These are phyloP conservation scores for Clavelina lepadiformis DNA, from an alignment of 23 tunicate genomes.

Conservation along the genomic window DNA sequence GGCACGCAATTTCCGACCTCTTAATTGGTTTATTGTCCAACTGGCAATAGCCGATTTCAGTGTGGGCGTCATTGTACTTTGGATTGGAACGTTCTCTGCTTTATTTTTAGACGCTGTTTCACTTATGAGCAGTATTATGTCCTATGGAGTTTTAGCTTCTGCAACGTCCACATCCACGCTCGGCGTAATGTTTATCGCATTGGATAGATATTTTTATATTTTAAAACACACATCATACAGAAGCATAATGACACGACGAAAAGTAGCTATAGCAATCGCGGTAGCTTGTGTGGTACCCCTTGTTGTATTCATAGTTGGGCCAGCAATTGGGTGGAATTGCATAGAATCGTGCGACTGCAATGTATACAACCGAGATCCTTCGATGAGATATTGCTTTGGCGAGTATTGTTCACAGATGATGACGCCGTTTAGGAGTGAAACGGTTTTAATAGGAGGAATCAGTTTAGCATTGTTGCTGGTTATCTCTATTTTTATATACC, in stretches of 20 bases:
- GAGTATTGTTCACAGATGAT: slow-evolving; percentile 71
- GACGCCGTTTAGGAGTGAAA: slow-evolving; percentile 63
- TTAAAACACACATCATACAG: slow-evolving; percentile 41
- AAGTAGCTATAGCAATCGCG: slow-evolving; percentile 11
- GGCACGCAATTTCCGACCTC: slow-evolving; percentile 36
- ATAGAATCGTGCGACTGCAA: slow-evolving; percentile 38
- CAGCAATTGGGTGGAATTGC: slow-evolving; percentile 70
- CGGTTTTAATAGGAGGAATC: slow-evolving; percentile 48
- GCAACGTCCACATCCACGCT: slow-evolving; percentile 58
- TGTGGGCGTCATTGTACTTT: slow-evolving; percentile 48
- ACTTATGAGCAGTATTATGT: slow-evolving; percentile 29
- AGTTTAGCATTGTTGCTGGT: slow-evolving; percentile 31
- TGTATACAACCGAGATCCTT: slow-evolving; percentile 41
- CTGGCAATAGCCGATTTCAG: slow-evolving; percentile 59
- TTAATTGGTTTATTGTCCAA: slow-evolving; percentile 65
- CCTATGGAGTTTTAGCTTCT: slow-evolving; percentile 60
- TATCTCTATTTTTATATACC: slow-evolving; percentile 31
- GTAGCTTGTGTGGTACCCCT: slow-evolving; percentile 34
- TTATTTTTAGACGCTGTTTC: slow-evolving; percentile 24
- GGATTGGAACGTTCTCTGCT: slow-evolving; percentile 65
- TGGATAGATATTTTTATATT: slow-evolving; percentile 65
- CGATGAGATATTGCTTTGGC: slow-evolving; percentile 47
- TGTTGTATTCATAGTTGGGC: slow-evolving; percentile 41
- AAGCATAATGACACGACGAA: slow-evolving; percentile 24
- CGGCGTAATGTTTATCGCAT: slow-evolving; percentile 55